Evolutionary conservation across 1,140 invertebrate species (phyloP), one percentile per base, ranked within the genome.

Genomic region (Laodelphax striatellus): DNA sequence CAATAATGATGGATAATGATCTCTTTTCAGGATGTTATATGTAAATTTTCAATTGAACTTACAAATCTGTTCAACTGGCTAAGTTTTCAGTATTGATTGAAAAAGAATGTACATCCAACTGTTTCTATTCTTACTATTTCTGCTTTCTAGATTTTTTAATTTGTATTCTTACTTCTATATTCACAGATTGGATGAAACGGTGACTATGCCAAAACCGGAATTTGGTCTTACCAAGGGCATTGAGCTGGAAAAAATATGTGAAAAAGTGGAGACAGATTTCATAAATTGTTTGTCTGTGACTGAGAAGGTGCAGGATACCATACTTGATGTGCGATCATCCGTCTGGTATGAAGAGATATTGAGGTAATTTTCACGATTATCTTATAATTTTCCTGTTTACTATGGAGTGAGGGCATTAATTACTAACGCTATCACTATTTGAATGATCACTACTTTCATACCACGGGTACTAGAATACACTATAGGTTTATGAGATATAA

Each of bases 331-430:
- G 0, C 79, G 80, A 61, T 75, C 75, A 10, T 75, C 79, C 9
- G 73, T 78, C 3, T 89, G 87, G 87, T 85, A 88, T 68, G 83
- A 90, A 65, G 81, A 85, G 67, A 88, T 91, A 66, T 77, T 84
- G 52, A 75, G 63, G 76, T 78, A 67, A 28, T 24, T 28, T 28
- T 5, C 44, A 2, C 60, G 57, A 16, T 13, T 16, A 16, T 13
- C 16, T 31, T 63, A 16, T 17, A 54, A 38, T 8, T 38, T 14
- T 1, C 4, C 19, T 58, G 2, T 46, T 46, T 16, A 46, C n/a
- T 19, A 16, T n/a, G n/a, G 44, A 19, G 8, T 46, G n/a, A 46
- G 19, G n/a, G 2, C 44, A 16, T 46, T 46, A n/a, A 46, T 16
- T 46, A 19, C n/a, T 46, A 16, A 46, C 8, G 8, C 5, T 46